Evolutionary conservation across 1,140 invertebrate genomes (phyloP), one percentile per base, ranked within the genome.

Genomic region (Calycopis cecrops): DNA sequence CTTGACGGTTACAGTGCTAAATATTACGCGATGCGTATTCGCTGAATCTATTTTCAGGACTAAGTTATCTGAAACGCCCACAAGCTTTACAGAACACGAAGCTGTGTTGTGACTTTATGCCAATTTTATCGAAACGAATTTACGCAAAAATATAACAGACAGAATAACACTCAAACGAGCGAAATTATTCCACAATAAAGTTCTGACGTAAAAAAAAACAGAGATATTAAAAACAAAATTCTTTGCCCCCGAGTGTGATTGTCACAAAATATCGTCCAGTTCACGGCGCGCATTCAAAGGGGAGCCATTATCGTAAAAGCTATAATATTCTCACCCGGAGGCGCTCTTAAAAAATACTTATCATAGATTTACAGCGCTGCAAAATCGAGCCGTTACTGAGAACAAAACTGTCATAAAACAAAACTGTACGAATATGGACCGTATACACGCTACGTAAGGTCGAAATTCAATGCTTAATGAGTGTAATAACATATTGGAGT

Each of bases 301-400:
- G 40, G 14, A 9, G 16, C 14, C 8, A 17, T 44, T 44, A 44
- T 16, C 40, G 17, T 44, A 44, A 44, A 44, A 44, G 40, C 40
- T 44, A 17, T 44, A 44, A 44, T 44, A 16, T 44, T 44, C 40
- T 14, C 14, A 44, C 40, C 40, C 40, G 12, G 40, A 44, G 40
- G 40, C 40, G 14, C 40, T 44, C 40, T 44, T 44, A 44, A 44
- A 40, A 44, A 3, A 17, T 44, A 44, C 40, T 44, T 17, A 44
- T 44, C 17, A 14, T 44, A 44, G 40, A 44, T 9, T 16, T 28
- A 44, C 9, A 44, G 16, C 9, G 17, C 12, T 44, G 40, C 14
- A 44, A 44, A 44, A 44, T 44, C 40, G 40, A 9, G 17, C 12
- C 14, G 17, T 17, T 16, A 44, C 14, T 16, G 9, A 44, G 17